These are phyloP conservation scores for Ornithorhynchus anatinus DNA, from an alignment of 2,113 vertebrate genomes.

Conservation along the genomic window DNA sequence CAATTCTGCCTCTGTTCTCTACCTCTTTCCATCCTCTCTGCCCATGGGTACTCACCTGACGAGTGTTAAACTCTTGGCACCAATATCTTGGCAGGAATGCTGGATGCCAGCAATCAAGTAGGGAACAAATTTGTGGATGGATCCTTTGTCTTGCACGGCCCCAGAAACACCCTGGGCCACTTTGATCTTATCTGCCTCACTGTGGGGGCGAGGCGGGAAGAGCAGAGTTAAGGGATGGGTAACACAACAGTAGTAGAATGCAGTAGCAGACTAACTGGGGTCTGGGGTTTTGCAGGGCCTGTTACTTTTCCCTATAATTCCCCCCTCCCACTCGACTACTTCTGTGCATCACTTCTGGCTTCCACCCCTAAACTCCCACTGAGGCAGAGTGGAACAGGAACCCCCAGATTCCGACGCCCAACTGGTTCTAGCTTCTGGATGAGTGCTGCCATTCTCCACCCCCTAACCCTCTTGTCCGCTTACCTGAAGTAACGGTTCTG, in stretches of 20 bases:
- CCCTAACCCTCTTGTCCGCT: neutral
- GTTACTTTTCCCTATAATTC: neutral
- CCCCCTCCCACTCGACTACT: too few species aligned
- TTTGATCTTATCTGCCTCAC: conserved; percentile 97
- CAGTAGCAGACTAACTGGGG: too few species aligned
- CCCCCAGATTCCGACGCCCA: too few species aligned
- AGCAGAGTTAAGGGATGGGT: too few species aligned
- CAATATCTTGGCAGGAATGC: conserved; percentile 97
- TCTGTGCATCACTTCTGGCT: too few species aligned
- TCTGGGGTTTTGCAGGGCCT: too few species aligned
- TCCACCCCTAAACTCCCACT: too few species aligned
- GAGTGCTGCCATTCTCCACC: neutral
- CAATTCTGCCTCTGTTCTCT: too few species aligned
- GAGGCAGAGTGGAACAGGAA: too few species aligned
- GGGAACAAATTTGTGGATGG: conserved; percentile 96
- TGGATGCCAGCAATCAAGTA: conserved; percentile 96
- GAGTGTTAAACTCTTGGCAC: conserved; percentile 93
- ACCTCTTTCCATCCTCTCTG: neutral
- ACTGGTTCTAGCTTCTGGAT: too few species aligned
- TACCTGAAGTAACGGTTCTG: conserved; percentile 98
- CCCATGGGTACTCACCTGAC: conserved; percentile 78
- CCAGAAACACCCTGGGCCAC: conserved; percentile 97
- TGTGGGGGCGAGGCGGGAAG: conserved; percentile 43
- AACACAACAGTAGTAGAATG: too few species aligned
- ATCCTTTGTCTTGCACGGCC: conserved; percentile 96